Evolutionary conservation across 2,888 invertebrate species (phyloP).

Genomic region (Torymus aiolomorphi): DNA sequence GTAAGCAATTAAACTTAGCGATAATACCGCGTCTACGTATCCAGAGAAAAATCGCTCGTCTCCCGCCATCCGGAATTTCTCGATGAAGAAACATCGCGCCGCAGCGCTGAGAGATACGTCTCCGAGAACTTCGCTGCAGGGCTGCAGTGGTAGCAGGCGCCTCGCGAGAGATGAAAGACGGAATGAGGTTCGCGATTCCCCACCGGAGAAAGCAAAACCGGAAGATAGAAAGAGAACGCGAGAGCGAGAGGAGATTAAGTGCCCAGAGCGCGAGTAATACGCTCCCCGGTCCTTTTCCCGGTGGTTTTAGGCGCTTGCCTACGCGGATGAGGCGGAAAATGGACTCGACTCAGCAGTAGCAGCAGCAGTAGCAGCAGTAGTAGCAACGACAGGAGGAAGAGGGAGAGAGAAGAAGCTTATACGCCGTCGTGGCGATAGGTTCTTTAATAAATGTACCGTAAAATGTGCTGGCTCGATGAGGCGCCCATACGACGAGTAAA

Average conservation of each 20-base stretch:
- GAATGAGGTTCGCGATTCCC: slow-evolving; percentile 35
- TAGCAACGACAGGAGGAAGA: neutral
- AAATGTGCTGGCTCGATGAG: slow-evolving; percentile 29
- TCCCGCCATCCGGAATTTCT: neutral
- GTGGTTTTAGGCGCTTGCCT: slow-evolving; percentile 26
- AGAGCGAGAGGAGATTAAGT: slow-evolving; percentile 28
- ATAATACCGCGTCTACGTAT: neutral
- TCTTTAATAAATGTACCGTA: slow-evolving; percentile 56
- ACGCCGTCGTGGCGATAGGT: slow-evolving; percentile 38
- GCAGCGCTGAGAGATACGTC: neutral
- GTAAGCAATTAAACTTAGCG: too few species aligned
- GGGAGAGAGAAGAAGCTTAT: slow-evolving; percentile 7
- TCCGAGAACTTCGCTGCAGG: neutral
- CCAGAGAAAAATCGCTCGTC: neutral
- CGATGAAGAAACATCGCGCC: neutral
- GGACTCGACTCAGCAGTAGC: slow-evolving; percentile 47
- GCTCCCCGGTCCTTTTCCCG: slow-evolving; percentile 5
- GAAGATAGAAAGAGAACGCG: neutral
- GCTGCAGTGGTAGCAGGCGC: neutral
- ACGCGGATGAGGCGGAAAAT: slow-evolving; percentile 50
- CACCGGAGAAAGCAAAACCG: neutral
- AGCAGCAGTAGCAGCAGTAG: too few species aligned
- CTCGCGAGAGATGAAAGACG: slow-evolving; percentile 18
- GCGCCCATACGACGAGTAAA: slow-evolving; percentile 27
- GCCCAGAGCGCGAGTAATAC: slow-evolving; percentile 29